Evolutionary conservation across 2,797 vertebrate species (phyloP), one percentile per base, ranked within the genome.

Genomic region (Enteromius afrohamiltoni): DNA sequence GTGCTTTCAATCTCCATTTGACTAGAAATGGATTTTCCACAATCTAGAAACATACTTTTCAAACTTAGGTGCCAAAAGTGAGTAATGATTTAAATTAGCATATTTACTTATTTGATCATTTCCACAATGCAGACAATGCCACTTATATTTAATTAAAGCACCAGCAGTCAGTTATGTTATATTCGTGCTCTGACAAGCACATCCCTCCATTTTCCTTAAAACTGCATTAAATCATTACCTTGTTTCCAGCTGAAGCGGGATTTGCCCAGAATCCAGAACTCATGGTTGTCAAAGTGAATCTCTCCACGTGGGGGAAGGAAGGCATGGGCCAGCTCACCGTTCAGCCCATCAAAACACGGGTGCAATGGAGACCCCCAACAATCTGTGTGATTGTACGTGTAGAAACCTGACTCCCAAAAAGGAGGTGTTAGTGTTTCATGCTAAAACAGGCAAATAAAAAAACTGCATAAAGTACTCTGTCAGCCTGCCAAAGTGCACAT

Each of bases 201-300:
- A 58, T 10, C 6, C 51, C 31, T 8, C 21, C 73, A 58, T n/a
- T 76, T 76, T 5, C n/a, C 42, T 42, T 34, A n/a, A 31, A 49
- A 65, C 4, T 9, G 26, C 45, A 65, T 47, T 64, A 13, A 17
- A 26, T 67, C 42, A 10, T 53, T 88, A 96, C 96, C 96, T 92
- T 95, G 95, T 84, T 92, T 96, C 96, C 96, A 96, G 91, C 95
- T 96, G 91, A 96, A 96, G 55, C 95, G 90, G n/a, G 95, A 96
- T 88, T 92, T 94, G 4, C 96, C 96, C 0, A 96, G 93, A 79
- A 96, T 94, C 96, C 96, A 96, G 91, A 95, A 95, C 89, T 96
- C 96, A 4, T 96, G 95, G 89, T 96, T 96, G 89, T 96, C 96
- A 2, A 96, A 96, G 90, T 96, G 96, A 85, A 96, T 96, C 82